phyloP scores from a whole-genome alignment of 2,797 vertebrate genomes.

The Myripristis jacobus region DNA sequence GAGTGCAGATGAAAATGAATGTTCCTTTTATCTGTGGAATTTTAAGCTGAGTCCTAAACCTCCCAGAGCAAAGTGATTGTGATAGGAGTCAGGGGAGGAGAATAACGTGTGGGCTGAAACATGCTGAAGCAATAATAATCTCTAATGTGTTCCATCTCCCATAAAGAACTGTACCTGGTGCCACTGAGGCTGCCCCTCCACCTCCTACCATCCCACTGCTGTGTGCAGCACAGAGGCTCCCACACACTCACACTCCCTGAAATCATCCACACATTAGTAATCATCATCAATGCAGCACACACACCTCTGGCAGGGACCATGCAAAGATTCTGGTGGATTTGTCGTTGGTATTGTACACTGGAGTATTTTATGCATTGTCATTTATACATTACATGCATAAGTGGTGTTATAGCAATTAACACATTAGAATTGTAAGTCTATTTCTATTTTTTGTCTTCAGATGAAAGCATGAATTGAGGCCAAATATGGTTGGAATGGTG shows the following conservation, averaged over 20 bases:
- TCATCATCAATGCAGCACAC: background rate
- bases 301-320: too few relatives aligned
- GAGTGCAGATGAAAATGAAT: conserved; percentile 51
- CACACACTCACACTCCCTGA: conserved; percentile 5
- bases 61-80: conserved; percentile 45
- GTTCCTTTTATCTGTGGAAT: conserved; percentile 62
- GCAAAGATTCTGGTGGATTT: too few relatives aligned
- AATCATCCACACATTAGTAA: background rate
- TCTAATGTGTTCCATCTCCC: conserved; percentile 73
- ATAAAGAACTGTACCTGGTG: conserved; percentile 79
- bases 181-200: conserved; percentile 80
- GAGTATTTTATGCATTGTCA: too few relatives aligned
- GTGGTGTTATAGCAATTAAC: too few relatives aligned
- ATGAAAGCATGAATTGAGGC: too few relatives aligned
- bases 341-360: too few relatives aligned
- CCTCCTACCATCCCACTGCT: conserved; percentile 30
- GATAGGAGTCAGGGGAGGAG: conserved; percentile 56
- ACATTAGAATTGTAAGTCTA: too few relatives aligned
- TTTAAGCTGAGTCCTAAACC: conserved; percentile 51
- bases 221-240: conserved; percentile 8
- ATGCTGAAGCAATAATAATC: conserved; percentile 72
- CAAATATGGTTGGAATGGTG: too few relatives aligned
- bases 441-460: too few relatives aligned
- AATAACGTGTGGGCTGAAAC: conserved; percentile 60
- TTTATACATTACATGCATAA: too few relatives aligned